phyloP scores from a whole-genome alignment of 1,140 invertebrate species.

The Sycophaga agraensis region DNA sequence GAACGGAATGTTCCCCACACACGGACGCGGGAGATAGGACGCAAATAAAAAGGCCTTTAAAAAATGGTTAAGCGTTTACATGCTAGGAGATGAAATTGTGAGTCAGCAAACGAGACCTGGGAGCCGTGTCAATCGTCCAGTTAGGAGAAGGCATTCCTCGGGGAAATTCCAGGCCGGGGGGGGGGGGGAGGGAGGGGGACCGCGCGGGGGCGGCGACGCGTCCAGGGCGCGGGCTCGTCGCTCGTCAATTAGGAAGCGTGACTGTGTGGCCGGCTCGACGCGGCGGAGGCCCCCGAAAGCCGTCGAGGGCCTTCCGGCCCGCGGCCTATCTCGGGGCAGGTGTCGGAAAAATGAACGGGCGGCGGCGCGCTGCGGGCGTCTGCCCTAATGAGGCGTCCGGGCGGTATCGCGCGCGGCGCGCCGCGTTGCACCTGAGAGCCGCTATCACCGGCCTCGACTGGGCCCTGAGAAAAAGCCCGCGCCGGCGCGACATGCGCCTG shows the following conservation, averaged over 20 bases:
- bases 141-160: neutral
- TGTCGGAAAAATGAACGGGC: slow-evolving; percentile 23
- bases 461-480: slow-evolving; percentile 7
- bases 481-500: neutral
- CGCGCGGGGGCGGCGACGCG: too few species aligned
- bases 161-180: slow-evolving; percentile 6
- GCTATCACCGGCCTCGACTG: too few species aligned
- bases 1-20: too few species aligned
- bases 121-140: neutral
- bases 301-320: neutral
- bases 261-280: slow-evolving; percentile 36
- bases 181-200: too few species aligned
- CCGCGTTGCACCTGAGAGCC: neutral
- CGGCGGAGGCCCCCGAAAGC: slow-evolving; percentile 4
- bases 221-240: too few species aligned
- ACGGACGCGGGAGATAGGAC: slow-evolving; percentile 7
- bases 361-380: neutral
- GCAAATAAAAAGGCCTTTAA: slow-evolving; percentile 11
- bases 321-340: neutral
- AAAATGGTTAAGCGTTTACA: slow-evolving; percentile 7
- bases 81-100: slow-evolving; percentile 10
- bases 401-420: neutral
- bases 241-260: slow-evolving; percentile 49
- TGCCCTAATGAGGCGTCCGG: slow-evolving; percentile 20
- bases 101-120: slow-evolving; percentile 16